Conservation (phyloP, 2,888 invertebrate species). For the Tuberolachnus salignus region DNA sequence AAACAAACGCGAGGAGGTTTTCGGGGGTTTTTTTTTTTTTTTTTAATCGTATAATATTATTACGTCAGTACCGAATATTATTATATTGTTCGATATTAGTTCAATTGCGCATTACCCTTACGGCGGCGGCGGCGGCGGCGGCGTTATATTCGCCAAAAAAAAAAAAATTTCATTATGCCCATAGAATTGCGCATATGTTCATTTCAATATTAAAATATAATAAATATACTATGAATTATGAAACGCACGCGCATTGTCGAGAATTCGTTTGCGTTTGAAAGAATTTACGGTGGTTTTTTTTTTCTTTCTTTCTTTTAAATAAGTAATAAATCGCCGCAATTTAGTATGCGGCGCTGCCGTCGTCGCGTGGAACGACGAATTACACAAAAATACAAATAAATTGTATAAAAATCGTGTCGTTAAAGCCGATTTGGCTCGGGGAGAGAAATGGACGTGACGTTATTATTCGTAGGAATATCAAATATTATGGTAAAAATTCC, state of each 20-base stretch:
- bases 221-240: constrained; percentile 34
- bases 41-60: no score
- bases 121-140: not conserved
- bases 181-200: constrained; percentile 21
- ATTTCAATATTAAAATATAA: constrained; percentile 15
- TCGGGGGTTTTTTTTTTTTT: not conserved
- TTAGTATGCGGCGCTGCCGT: constrained; percentile 27
- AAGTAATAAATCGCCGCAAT: constrained; percentile 29
- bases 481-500: not conserved
- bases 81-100: not conserved
- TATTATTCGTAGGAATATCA: not conserved
- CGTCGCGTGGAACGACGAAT: not conserved
- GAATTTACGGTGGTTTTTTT: not conserved
- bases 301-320: not conserved
- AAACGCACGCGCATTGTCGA: constrained; percentile 19
- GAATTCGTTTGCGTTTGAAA: not conserved
- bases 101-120: constrained; percentile 12
- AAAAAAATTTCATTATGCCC: constrained; percentile 9
- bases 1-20: not conserved
- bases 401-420: not conserved
- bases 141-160: constrained; percentile 1
- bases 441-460: not conserved
- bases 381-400: constrained; percentile 19
- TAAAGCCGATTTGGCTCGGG: not conserved
- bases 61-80: no score